A percentile compares a stretch with the other conserved stretches of the same genome.
Conservation (phyloP, 2,888 invertebrate genomes). For the Heliconius charithonia region DNA sequence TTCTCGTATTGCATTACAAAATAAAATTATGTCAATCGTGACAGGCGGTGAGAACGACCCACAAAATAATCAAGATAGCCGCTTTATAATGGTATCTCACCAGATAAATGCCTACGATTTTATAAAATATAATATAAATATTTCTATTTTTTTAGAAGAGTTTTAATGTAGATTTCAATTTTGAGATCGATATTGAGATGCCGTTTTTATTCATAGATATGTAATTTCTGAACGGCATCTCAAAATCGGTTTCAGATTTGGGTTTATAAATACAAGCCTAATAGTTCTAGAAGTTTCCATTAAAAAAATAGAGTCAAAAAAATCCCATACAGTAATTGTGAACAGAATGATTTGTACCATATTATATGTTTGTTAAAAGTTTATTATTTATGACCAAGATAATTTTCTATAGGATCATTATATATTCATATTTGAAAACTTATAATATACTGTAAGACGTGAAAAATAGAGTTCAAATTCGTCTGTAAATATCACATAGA, state of each 20-base stretch:
- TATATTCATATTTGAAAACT: not conserved
- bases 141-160: too few species aligned
- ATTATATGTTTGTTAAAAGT: slow-evolving; percentile 12
- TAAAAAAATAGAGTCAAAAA: slow-evolving; percentile 21
- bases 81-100: not conserved
- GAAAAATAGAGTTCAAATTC: slow-evolving; percentile 27
- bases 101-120: not conserved
- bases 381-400: slow-evolving; percentile 36
- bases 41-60: slow-evolving; percentile 32
- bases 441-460: not conserved
- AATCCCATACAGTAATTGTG: slow-evolving; percentile 2
- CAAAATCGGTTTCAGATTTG: too few species aligned
- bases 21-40: slow-evolving; percentile 34
- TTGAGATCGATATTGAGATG: too few species aligned
- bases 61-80: slow-evolving; percentile 30
- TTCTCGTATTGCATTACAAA: slow-evolving; percentile 18
- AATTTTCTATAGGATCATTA: slow-evolving; percentile 17
- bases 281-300: not conserved
- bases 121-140: too few species aligned
- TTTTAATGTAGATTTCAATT: too few species aligned
- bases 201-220: too few species aligned
- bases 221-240: too few species aligned
- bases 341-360: slow-evolving; percentile 24
- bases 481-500: not conserved
- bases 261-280: not conserved